Percentiles rank a stretch among this genome's conserved stretches.
These are phyloP conservation scores for Lithobates pipiens DNA, from an alignment of 2,797 vertebrate genomes.

Conservation along the genomic window DNA sequence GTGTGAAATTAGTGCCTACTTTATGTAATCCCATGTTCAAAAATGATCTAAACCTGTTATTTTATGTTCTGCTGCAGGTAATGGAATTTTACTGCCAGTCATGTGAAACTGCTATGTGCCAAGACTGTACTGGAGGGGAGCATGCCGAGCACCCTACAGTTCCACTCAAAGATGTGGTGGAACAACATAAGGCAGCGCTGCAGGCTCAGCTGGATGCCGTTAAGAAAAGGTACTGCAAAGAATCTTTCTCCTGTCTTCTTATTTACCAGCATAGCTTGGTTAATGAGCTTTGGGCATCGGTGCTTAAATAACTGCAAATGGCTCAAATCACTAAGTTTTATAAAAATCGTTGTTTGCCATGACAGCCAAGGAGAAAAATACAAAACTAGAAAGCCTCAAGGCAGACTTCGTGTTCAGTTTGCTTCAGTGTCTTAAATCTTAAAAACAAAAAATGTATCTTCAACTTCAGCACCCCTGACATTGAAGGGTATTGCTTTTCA, in stretches of 20 bases:
- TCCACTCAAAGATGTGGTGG: conserved; percentile 93
- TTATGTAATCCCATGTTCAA: too few species aligned
- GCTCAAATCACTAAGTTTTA: too few species aligned
- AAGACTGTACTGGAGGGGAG: conserved; percentile 92
- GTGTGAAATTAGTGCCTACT: too few species aligned
- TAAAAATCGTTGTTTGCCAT: too few species aligned
- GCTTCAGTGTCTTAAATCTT: too few species aligned
- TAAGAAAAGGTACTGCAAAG: conserved; percentile 85
- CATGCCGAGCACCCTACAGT: conserved; percentile 93
- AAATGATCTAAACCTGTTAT: too few species aligned
- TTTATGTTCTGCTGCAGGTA: conserved; percentile 74
- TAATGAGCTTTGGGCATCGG: conserved; percentile 1
- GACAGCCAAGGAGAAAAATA: too few species aligned
- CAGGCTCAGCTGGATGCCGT: conserved; percentile 90
- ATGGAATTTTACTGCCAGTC: conserved; percentile 98
- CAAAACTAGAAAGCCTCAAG: too few species aligned
- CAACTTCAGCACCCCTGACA: too few species aligned
- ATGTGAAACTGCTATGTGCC: conserved; percentile 97
- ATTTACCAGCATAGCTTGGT: background rate
- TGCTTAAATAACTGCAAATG: background rate
- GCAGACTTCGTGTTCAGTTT: too few species aligned
- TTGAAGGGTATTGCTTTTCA: too few species aligned
- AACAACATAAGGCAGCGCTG: conserved; percentile 94
- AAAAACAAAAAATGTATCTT: too few species aligned
- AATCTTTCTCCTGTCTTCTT: background rate